Conservation (phyloP, 2,888 invertebrate genomes). For the Lamellibrachia columna region DNA sequence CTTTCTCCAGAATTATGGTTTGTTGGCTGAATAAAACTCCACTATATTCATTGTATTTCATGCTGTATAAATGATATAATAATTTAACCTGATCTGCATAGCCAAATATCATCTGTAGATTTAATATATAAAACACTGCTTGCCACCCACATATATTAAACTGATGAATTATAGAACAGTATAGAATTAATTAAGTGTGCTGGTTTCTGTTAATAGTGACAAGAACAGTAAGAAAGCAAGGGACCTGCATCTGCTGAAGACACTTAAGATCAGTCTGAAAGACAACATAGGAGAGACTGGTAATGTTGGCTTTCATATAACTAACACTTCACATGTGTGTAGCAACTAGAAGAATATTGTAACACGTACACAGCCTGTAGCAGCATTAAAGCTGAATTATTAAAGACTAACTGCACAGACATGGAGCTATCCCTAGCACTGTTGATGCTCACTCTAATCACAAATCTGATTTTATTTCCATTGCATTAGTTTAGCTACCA, state of each 20-base stretch:
- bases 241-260: constrained; percentile 86
- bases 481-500: no score
- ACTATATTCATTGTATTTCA: no score
- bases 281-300: constrained; percentile 56
- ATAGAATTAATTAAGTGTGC: neutral
- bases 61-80: no score
- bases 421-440: neutral
- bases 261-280: constrained; percentile 67
- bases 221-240: constrained; percentile 86
- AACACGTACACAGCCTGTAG: neutral
- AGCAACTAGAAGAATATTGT: neutral
- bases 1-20: no score
- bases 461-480: no score
- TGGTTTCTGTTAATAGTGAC: constrained; percentile 70
- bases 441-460: no score
- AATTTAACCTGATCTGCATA: no score
- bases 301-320: constrained; percentile 32
- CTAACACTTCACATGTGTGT: neutral
- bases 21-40: no score
- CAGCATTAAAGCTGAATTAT: neutral
- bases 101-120: no score
- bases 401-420: neutral
- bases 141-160: neutral
- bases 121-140: no score
- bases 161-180: neutral